Percentiles rank a stretch among this genome's conserved stretches.
phyloP scores from a whole-genome alignment of 92 coral and sea anemone genomes.

The Nematostella vectensis region DNA sequence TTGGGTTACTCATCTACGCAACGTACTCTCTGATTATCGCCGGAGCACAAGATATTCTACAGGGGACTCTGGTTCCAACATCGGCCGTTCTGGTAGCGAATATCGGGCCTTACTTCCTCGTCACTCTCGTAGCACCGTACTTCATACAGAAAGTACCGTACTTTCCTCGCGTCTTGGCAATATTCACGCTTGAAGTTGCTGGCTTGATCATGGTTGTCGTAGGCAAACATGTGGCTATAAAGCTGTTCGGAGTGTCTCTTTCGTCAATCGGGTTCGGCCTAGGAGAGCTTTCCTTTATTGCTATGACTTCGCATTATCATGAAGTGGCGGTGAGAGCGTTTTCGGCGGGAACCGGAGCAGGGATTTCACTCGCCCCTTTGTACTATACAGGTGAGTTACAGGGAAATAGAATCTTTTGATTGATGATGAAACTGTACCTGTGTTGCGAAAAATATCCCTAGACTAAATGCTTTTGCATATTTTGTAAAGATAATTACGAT shows the following conservation, averaged over 20 bases:
- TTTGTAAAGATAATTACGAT: not conserved
- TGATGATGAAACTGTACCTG: no score
- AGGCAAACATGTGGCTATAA: conserved; percentile 43
- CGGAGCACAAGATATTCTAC: conserved; percentile 76
- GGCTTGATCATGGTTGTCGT: conserved; percentile 57
- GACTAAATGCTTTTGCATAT: not conserved
- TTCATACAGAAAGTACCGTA: conserved; percentile 67
- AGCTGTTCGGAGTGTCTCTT: conserved; percentile 52
- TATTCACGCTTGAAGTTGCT: conserved; percentile 44
- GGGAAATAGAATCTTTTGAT: no score
- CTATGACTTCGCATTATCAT: conserved; percentile 70
- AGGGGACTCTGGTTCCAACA: conserved; percentile 72
- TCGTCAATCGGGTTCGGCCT: conserved; percentile 76
- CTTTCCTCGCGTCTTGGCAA: conserved; percentile 48
- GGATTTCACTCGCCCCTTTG: conserved; percentile 63
- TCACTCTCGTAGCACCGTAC: conserved; percentile 56
- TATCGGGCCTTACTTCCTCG: conserved; percentile 74
- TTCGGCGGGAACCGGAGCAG: conserved; percentile 81
- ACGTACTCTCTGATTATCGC: conserved; percentile 73
- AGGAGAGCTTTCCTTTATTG: conserved; percentile 75
- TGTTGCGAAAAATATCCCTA: not conserved
- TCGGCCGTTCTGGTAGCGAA: conserved; percentile 72
- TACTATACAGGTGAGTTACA: conserved; percentile 71
- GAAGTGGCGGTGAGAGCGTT: conserved; percentile 64
- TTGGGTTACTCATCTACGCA: conserved; percentile 70